Percentiles rank a stretch among this genome's conserved stretches.
These are phyloP conservation scores for Semicossyphus pulcher DNA, from an alignment of 2,113 vertebrate species.

Conservation along the genomic window DNA sequence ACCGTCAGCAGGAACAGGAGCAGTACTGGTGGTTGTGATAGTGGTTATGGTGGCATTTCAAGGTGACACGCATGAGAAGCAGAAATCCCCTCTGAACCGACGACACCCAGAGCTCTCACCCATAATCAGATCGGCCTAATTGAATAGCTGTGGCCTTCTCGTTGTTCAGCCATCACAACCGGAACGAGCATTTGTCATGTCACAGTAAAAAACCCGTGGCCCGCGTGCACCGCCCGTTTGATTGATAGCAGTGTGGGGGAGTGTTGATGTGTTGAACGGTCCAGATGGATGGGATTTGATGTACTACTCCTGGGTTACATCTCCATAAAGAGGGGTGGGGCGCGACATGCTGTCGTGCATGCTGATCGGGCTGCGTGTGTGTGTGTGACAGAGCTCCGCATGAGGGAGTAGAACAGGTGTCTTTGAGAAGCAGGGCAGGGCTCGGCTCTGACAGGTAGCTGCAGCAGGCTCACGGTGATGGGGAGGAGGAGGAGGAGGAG, in stretches of 20 bases:
- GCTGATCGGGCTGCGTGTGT: slow-evolving; percentile 27
- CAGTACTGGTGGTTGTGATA: neutral
- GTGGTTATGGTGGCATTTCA: slow-evolving; percentile 21
- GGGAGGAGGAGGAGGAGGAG: too few species aligned
- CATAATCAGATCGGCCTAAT: slow-evolving; percentile 43
- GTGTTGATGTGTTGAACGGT: slow-evolving; percentile 36
- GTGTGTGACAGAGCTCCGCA: neutral
- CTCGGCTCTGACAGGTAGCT: slow-evolving; percentile 45
- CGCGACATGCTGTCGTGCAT: slow-evolving; percentile 23
- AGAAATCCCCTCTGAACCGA: slow-evolving; percentile 19
- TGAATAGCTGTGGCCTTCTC: slow-evolving; percentile 48
- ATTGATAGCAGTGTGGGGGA: slow-evolving; percentile 33
- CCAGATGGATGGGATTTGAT: slow-evolving; percentile 75
- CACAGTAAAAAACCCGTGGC: slow-evolving; percentile 28
- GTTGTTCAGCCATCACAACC: slow-evolving; percentile 46
- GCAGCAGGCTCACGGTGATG: slow-evolving; percentile 20
- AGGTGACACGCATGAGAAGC: slow-evolving; percentile 40
- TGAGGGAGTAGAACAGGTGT: slow-evolving; percentile 44
- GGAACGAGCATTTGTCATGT: slow-evolving; percentile 36
- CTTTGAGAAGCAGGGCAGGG: slow-evolving; percentile 25
- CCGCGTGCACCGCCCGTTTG: slow-evolving; percentile 32
- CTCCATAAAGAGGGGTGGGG: slow-evolving; percentile 54
- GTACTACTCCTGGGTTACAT: slow-evolving; percentile 49
- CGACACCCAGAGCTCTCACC: slow-evolving; percentile 18
- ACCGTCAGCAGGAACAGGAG: neutral